A percentile compares a stretch with the other conserved stretches of the same genome.
phyloP scores from a whole-genome alignment of 2,888 invertebrate genomes.

The Coleophora deauratella region DNA sequence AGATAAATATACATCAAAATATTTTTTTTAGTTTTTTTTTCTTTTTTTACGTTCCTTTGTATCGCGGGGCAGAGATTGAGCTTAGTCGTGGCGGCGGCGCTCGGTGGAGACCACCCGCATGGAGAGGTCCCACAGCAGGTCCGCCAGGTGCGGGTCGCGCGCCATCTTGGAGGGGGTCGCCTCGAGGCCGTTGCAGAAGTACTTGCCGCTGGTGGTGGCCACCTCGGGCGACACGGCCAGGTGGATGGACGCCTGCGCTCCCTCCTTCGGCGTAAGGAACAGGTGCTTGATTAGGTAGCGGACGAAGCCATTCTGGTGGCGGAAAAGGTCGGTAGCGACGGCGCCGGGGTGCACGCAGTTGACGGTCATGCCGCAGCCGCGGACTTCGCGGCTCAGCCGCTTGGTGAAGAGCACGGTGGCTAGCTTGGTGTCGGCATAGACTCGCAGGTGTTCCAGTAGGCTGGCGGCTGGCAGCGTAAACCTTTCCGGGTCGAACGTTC shows the following conservation, averaged over 20 bases:
- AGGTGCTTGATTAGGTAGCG: conserved; percentile 73
- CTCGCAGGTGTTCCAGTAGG: conserved; percentile 51
- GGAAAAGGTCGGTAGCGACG: conserved; percentile 84
- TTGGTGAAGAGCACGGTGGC: conserved; percentile 80
- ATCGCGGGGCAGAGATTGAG: too few relatives aligned
- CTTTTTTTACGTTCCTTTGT: too few relatives aligned
- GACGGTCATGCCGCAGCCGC: conserved; percentile 78
- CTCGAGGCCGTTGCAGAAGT: conserved; percentile 82
- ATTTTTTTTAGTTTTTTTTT: too few relatives aligned
- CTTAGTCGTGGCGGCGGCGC: too few relatives aligned
- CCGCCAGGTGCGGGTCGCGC: conserved; percentile 76
- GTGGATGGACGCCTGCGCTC: conserved; percentile 83
- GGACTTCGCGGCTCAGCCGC: conserved; percentile 77
- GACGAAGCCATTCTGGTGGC: conserved; percentile 76
- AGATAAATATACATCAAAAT: too few relatives aligned
- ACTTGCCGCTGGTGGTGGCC: conserved; percentile 79
- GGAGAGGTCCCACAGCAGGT: conserved; percentile 84
- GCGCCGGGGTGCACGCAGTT: conserved; percentile 89
- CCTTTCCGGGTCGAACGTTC: conserved; percentile 77
- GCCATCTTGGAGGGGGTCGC: conserved; percentile 67
- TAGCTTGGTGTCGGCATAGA: conserved; percentile 82
- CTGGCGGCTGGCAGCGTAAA: conserved; percentile 77
- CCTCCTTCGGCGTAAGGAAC: conserved; percentile 80
- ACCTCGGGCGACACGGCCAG: conserved; percentile 81
- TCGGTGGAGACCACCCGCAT: too few relatives aligned